A percentile compares a stretch with the other conserved stretches of the same genome.
Evolutionary conservation across 2,113 vertebrate genomes (phyloP).

Genomic region (Danionella cerebrum): DNA sequence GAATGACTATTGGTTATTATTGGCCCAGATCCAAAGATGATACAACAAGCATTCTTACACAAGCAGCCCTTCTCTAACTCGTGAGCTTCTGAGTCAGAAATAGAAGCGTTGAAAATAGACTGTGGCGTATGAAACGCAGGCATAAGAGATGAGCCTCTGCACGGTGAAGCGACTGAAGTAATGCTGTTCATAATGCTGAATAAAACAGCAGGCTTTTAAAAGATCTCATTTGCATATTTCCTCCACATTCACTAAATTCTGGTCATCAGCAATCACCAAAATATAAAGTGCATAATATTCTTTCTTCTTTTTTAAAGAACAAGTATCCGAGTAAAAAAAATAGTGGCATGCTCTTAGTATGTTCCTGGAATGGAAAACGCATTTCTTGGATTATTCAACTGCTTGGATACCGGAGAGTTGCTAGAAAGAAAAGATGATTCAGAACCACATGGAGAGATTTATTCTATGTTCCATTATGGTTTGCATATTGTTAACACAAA

Average conservation of each 20-base stretch:
- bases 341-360: no score
- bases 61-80: not conserved
- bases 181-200: slow-evolving; percentile 50
- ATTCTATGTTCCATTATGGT: no score
- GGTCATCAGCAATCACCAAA: slow-evolving; percentile 39
- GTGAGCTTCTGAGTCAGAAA: slow-evolving; percentile 7
- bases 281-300: not conserved
- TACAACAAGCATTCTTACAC: slow-evolving; percentile 6
- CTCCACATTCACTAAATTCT: slow-evolving; percentile 40
- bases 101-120: slow-evolving; percentile 42
- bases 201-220: slow-evolving; percentile 54
- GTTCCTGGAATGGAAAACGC: no score
- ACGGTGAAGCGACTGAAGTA: slow-evolving; percentile 25
- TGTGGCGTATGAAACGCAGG: slow-evolving; percentile 45
- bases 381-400: no score
- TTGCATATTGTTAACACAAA: no score
- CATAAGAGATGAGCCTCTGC: slow-evolving; percentile 53
- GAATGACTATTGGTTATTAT: no score
- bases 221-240: slow-evolving; percentile 41
- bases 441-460: no score
- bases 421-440: no score
- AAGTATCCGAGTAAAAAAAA: no score
- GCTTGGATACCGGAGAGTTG: no score
- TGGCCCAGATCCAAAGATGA: not conserved
- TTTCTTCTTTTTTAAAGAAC: not conserved